Evolutionary conservation across 2,797 vertebrate genomes (phyloP), one percentile per base, ranked within the genome.

Genomic region (Sebastolobus altivelis): DNA sequence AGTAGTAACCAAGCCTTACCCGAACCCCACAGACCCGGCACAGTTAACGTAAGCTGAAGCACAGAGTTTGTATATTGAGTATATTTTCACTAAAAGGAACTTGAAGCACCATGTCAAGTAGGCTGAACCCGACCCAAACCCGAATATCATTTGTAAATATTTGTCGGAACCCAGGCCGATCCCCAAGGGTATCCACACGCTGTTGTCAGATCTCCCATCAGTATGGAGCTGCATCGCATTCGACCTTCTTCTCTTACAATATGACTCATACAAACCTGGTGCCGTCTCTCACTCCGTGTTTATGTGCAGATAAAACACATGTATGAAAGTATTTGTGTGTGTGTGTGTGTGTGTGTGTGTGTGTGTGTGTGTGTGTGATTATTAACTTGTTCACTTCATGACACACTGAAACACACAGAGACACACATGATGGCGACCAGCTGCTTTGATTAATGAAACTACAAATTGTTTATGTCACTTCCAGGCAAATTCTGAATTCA

Each of bases 391-490:
- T 16, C 59, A 71, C 72, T 25, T 14, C 27, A 37, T 33, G 14
- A 35, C 10, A 46, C 52, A 70, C 63, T 22, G 43, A 59, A 11
- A 31, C 52, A 33, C 43, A 56, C 72, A 60, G 14, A 38, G 29
- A 58, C 20, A 22, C 43, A 65, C 56, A 60, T 66, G 60, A 78
- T 40, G 31, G n/a, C 18, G 25, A 27, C 55, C 18, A 1, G 33
- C 63, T 43, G 37, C 65, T 14, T 27, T 59, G 68, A 78, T 71
- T 29, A 77, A 82, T 75, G 73, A 68, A 75, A 49, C 49, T 55
- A 62, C 58, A 75, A 58, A 72, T 68, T 78, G 62, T 78, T 72
- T 71, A 67, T 59, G 70, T 80, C 54, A 40, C 73, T 72, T n/a
- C 6, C 6, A 65, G 71, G 55, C 66, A 60, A 25, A 25, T 69